Conservation (phyloP, 2,888 invertebrate species). For the Odontocerum albicorne region DNA sequence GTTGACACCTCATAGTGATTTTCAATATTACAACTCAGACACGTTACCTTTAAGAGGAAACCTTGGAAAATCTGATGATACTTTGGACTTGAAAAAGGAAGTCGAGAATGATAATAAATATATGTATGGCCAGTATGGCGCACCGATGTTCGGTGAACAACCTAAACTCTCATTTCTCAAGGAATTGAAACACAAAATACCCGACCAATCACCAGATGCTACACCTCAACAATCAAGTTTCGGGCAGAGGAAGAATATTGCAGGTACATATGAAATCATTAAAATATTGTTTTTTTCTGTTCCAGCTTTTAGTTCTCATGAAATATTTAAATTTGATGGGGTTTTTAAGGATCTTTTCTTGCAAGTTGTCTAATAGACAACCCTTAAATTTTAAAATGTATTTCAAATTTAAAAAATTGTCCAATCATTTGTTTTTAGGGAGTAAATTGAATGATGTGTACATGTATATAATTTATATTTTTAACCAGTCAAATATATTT, state of each 20-base stretch:
- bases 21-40: slow-evolving; percentile 70
- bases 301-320: no score
- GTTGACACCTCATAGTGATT: slow-evolving; percentile 56
- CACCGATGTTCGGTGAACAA: slow-evolving; percentile 44
- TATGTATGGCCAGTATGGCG: slow-evolving; percentile 48
- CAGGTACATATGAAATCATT: slow-evolving; percentile 46
- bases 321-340: no score
- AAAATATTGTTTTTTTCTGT: no score
- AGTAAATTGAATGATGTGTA: no score
- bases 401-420: no score
- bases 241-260: slow-evolving; percentile 48
- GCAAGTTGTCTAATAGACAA: no score
- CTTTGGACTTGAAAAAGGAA: slow-evolving; percentile 59
- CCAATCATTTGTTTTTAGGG: no score
- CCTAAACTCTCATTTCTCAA: slow-evolving; percentile 62
- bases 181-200: slow-evolving; percentile 65
- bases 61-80: slow-evolving; percentile 56
- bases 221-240: slow-evolving; percentile 44
- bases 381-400: no score
- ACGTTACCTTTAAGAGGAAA: slow-evolving; percentile 68
- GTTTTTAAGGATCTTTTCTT: no score
- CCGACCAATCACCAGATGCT: slow-evolving; percentile 43
- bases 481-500: no score
- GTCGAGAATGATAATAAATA: slow-evolving; percentile 50
- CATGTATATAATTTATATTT: no score